phyloP scores from a whole-genome alignment of 2,888 invertebrate genomes.

The Parnassius glacialis region DNA sequence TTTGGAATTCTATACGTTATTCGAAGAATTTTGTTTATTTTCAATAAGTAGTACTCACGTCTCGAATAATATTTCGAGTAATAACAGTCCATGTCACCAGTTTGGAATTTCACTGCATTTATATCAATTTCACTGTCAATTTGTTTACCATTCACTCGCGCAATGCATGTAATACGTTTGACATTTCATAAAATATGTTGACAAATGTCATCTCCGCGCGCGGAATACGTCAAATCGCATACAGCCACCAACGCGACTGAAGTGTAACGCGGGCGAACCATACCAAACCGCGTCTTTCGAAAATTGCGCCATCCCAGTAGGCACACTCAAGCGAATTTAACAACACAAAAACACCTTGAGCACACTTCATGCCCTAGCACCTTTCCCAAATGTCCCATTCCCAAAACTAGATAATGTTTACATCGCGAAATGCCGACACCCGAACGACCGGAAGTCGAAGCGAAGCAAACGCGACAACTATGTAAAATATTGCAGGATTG shows the following conservation, averaged over 20 bases:
- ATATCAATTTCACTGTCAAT: slow-evolving; percentile 71
- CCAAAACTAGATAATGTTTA: slow-evolving; percentile 79
- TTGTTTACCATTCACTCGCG: slow-evolving; percentile 77
- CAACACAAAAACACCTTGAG: slow-evolving; percentile 79
- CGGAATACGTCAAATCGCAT: slow-evolving; percentile 81
- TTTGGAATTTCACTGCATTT: slow-evolving; percentile 66
- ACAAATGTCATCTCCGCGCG: slow-evolving; percentile 79
- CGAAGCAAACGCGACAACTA: slow-evolving; percentile 88
- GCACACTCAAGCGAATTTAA: slow-evolving; percentile 79
- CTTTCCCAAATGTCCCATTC: slow-evolving; percentile 68
- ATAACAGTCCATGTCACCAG: slow-evolving; percentile 79
- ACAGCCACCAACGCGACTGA: slow-evolving; percentile 82
- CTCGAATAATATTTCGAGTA: slow-evolving; percentile 79
- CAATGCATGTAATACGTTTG: slow-evolving; percentile 73
- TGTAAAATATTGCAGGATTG: slow-evolving; percentile 89
- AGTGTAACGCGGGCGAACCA: slow-evolving; percentile 80
- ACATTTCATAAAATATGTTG: slow-evolving; percentile 79
- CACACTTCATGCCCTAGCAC: slow-evolving; percentile 76
- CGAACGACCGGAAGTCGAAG: slow-evolving; percentile 80
- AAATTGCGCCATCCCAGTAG: slow-evolving; percentile 82
- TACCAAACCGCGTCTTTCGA: slow-evolving; percentile 82
- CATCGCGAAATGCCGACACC: slow-evolving; percentile 80
- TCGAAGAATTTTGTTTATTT: slow-evolving; percentile 70
- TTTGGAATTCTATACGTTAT: slow-evolving; percentile 60
- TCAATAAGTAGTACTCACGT: slow-evolving; percentile 74